These are phyloP conservation scores for Sapajus apella DNA, from an alignment of 2,113 vertebrate species.

Conservation along the genomic window DNA sequence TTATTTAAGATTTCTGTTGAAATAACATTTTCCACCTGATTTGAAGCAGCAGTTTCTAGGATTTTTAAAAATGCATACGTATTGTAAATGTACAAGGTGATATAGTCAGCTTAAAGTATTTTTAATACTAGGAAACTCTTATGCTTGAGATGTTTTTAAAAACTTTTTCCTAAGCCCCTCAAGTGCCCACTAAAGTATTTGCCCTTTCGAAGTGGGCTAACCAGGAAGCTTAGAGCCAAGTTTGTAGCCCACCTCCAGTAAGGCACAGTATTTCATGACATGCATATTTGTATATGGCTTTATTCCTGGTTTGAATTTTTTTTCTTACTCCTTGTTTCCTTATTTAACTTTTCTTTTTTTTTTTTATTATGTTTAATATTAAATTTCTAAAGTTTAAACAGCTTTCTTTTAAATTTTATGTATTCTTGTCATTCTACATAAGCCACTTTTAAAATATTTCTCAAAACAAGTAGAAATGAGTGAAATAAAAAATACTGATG, in stretches of 20 bases:
- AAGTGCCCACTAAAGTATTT: background rate
- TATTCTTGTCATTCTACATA: background rate
- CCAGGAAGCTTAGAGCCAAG: background rate
- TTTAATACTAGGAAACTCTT: background rate
- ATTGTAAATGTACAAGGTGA: background rate
- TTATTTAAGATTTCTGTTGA: slow-evolving; percentile 60
- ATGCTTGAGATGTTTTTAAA: background rate
- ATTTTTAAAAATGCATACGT: background rate
- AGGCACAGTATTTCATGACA: background rate
- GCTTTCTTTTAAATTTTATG: background rate
- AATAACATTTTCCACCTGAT: slow-evolving; percentile 57
- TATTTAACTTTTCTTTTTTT: background rate
- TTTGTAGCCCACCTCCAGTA: background rate
- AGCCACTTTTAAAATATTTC: slow-evolving; percentile 26
- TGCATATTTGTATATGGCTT: background rate
- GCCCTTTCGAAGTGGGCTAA: background rate
- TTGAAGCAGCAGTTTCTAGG: slow-evolving; percentile 58
- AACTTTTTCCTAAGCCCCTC: background rate
- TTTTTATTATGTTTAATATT: background rate
- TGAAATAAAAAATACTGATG: slow-evolving; percentile 7
- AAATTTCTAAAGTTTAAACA: background rate
- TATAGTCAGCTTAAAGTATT: background rate
- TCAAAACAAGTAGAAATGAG: background rate
- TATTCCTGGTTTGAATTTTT: background rate
- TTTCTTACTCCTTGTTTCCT: background rate